Base-by-base conservation (phyloP, 2,888 invertebrate genomes). In the Orchestes rusci region DNA sequence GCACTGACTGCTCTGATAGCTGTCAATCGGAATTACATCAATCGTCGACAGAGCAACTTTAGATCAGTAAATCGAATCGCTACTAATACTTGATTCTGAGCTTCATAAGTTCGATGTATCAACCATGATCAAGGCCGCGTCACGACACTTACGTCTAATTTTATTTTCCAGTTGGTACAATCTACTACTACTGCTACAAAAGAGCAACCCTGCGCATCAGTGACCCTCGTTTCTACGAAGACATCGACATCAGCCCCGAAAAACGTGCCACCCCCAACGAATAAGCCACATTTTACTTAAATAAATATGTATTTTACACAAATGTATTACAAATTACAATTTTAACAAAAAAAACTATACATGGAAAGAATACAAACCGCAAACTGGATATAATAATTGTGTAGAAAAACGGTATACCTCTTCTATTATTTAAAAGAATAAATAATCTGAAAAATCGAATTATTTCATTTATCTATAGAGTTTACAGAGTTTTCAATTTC, bases 171-270 rank as follows among this genome's bases (percentile, higher is more conserved):
- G 90, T 80, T 67, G 81, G 90, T 16, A 82, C 87, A 18, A 73
- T 91, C 52, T 92, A 93, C 69, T 95, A 95, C 66, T 92, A 89
- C 65, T 78, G 82, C 59, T 91, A 89, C 71, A 95, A 95, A 70
- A 77, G 91, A 55, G 84, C 93, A 16, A 84, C 89, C 2, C 72
- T 95, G 49, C 75, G 84, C 54, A 81, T 95, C 50, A 83, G 85
- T 56, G 93, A 95, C 71, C 92, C 92, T 12, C 76, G 88, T 52
- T 89, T 89, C 66, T 90, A 93, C 67, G 86, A 90, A 66, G 89
- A 90, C 62, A 79, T 88, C 16, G 81, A 82, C 59, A 89, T 89
- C 88, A 76, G 58, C 33, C 53, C 54, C 10, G 54, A 59, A 7
- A 55, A 45, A 16, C 38, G 23, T 35, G 30, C 35, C 19, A 38